phyloP scores from a whole-genome alignment of 1,140 invertebrate genomes.

The Ceratosolen solmsi region DNA sequence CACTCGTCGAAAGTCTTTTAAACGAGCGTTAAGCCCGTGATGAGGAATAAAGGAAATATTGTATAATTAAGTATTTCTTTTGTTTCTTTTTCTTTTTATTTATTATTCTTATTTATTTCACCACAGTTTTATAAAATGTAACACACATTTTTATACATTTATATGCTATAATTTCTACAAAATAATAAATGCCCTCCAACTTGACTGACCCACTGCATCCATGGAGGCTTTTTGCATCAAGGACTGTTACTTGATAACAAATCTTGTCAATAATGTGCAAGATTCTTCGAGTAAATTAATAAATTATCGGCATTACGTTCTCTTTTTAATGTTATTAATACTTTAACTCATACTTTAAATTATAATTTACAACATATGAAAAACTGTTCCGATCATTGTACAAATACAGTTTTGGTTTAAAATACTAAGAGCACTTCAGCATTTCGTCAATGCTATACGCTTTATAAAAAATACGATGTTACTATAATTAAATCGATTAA shows the following conservation, averaged over 20 bases:
- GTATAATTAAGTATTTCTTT: no score
- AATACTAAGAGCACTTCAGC: slow-evolving; percentile 52
- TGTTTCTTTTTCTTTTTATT: neutral
- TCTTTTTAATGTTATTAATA: slow-evolving; percentile 20
- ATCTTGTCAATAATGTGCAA: slow-evolving; percentile 10
- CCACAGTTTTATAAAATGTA: slow-evolving; percentile 48
- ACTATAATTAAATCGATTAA: slow-evolving; percentile 48
- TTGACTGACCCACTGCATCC: slow-evolving; percentile 9
- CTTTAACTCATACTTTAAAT: slow-evolving; percentile 9
- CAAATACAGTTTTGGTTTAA: slow-evolving; percentile 36
- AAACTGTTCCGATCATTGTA: slow-evolving; percentile 31
- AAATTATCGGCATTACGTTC: slow-evolving; percentile 22
- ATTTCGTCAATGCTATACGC: slow-evolving; percentile 44
- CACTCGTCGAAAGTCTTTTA: no score
- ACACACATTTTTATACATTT: slow-evolving; percentile 48
- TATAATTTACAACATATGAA: slow-evolving; percentile 39
- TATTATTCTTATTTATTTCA: slow-evolving; percentile 32
- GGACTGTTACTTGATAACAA: neutral
- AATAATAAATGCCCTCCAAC: slow-evolving; percentile 35
- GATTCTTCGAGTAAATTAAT: slow-evolving; percentile 16
- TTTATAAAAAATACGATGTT: slow-evolving; percentile 53
- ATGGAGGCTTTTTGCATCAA: slow-evolving; percentile 5
- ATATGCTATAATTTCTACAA: slow-evolving; percentile 33
- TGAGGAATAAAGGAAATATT: no score
- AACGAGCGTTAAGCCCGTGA: no score